These are phyloP conservation scores for Calameuta filiformis DNA, from an alignment of 2,888 invertebrate genomes.

Conservation along the genomic window DNA sequence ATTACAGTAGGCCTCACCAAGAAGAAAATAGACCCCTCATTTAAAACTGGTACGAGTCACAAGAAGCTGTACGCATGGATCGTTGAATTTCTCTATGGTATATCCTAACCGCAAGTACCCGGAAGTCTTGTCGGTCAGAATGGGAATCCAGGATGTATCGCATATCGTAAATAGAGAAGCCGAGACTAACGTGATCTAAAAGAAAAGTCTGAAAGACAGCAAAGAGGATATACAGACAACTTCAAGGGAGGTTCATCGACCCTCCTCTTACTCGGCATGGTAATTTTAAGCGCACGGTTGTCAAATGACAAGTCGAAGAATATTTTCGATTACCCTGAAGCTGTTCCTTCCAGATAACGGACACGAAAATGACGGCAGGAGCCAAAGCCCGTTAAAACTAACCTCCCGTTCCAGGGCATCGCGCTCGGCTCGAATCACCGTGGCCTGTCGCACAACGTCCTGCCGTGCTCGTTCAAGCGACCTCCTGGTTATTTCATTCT, in stretches of 20 bases:
- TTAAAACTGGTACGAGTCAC: background rate
- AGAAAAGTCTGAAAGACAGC: background rate
- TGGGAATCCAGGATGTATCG: background rate
- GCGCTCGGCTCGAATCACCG: constrained; percentile 70
- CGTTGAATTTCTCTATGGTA: background rate
- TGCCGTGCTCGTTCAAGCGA: constrained; percentile 71
- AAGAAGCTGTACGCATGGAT: background rate
- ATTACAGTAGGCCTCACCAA: too few relatives aligned
- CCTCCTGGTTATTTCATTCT: constrained; percentile 70
- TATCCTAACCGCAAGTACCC: background rate
- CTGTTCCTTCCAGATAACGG: background rate
- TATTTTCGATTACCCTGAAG: background rate
- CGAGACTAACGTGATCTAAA: background rate
- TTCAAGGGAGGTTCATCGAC: background rate
- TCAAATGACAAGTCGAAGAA: background rate
- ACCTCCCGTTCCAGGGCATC: constrained; percentile 71
- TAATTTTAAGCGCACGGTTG: background rate
- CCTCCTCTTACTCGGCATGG: background rate
- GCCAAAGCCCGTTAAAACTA: constrained; percentile 27
- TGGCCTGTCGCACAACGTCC: constrained; percentile 72
- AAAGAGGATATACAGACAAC: background rate
- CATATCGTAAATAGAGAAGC: background rate
- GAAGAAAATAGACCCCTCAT: too few relatives aligned
- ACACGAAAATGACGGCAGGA: background rate
- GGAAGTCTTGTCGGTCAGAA: background rate